These are phyloP conservation scores for Graptemys geographica DNA, from an alignment of 2,797 vertebrate genomes.

Conservation along the genomic window DNA sequence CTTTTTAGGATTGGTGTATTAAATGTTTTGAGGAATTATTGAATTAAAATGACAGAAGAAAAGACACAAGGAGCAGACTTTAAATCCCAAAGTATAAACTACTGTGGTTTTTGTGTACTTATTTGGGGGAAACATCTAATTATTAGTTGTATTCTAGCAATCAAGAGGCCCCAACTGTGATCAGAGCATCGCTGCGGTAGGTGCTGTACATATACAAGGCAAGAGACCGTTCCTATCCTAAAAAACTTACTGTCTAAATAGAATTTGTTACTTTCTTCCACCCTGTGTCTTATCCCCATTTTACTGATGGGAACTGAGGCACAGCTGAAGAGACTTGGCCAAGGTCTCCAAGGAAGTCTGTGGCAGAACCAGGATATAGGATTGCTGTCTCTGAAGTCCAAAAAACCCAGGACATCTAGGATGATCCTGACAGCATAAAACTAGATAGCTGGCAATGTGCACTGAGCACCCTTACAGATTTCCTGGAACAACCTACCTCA, in stretches of 20 bases:
- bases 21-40: rapidly evolving
- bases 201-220: too few relatives aligned
- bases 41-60: not conserved
- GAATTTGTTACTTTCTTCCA: too few relatives aligned
- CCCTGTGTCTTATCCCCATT: too few relatives aligned
- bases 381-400: too few relatives aligned
- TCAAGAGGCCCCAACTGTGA: not conserved
- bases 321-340: too few relatives aligned
- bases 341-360: too few relatives aligned
- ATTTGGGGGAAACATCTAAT: not conserved
- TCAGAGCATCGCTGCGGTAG: not conserved
- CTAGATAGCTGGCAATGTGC: conserved; percentile 31
- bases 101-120: not conserved
- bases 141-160: not conserved
- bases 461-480: too few relatives aligned
- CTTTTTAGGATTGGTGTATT: rapidly evolving
- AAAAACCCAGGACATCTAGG: too few relatives aligned
- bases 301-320: too few relatives aligned
- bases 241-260: not conserved
- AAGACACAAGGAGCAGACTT: not conserved
- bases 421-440: too few relatives aligned
- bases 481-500: too few relatives aligned
- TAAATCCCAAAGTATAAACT: not conserved
- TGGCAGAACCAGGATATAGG: too few relatives aligned
- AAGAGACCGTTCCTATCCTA: not conserved